Percentiles rank a stretch among this genome's conserved stretches.
phyloP scores from a whole-genome alignment of 1,140 invertebrate species.

The Lethocerus indicus region DNA sequence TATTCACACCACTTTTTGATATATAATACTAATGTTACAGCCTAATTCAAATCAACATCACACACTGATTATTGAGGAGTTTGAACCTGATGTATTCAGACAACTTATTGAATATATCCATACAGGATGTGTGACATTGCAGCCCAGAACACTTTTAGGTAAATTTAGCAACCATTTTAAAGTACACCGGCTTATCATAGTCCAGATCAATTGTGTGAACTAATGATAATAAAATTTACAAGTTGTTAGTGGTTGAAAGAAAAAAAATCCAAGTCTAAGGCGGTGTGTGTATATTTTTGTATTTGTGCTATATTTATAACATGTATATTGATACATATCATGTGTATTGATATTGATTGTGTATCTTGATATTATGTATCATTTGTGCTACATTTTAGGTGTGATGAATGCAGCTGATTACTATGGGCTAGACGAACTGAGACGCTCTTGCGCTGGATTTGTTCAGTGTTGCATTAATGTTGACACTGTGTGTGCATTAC shows the following conservation, averaged over 20 bases:
- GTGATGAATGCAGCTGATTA: constrained; percentile 93
- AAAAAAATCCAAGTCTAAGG: no score
- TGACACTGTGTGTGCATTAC: constrained; percentile 78
- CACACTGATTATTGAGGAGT: constrained; percentile 88
- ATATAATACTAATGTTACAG: constrained; percentile 27
- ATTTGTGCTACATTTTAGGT: constrained; percentile 36
- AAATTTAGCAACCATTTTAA: constrained; percentile 18
- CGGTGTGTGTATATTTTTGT: background rate
- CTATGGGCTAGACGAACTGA: constrained; percentile 77
- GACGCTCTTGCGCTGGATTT: constrained; percentile 76
- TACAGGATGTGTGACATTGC: constrained; percentile 82
- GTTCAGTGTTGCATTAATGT: constrained; percentile 89
- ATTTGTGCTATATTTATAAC: background rate
- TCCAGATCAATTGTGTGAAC: background rate
- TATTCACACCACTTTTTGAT: background rate
- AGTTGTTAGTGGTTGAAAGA: no score
- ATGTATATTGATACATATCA: background rate
- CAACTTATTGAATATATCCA: constrained; percentile 91
- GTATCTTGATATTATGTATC: background rate
- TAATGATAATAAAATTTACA: no score
- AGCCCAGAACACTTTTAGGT: constrained; percentile 79
- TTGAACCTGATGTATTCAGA: constrained; percentile 87
- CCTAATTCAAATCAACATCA: constrained; percentile 75
- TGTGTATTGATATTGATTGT: background rate
- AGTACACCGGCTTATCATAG: background rate